Evolutionary conservation across 2,113 vertebrate species (phyloP).

Genomic region (Heterotis niloticus): DNA sequence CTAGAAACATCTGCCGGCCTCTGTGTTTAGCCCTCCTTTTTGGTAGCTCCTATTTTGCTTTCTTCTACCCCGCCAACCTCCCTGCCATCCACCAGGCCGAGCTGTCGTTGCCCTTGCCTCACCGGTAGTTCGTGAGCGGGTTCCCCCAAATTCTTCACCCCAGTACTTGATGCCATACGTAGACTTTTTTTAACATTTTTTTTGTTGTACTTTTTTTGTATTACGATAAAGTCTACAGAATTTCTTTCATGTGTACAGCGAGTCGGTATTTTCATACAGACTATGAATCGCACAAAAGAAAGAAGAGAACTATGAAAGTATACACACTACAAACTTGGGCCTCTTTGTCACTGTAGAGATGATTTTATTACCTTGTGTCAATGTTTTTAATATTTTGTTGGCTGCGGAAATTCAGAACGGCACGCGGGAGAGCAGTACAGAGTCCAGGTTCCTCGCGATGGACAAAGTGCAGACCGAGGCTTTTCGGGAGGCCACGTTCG

Average conservation of each 20-base stretch:
- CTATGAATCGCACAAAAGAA: not conserved
- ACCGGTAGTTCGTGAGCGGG: slow-evolving; percentile 13
- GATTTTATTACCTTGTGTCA: slow-evolving; percentile 12
- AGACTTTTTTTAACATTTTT: not conserved
- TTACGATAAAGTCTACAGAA: not conserved
- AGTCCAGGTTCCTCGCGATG: no score
- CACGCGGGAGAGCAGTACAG: no score
- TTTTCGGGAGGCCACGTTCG: no score
- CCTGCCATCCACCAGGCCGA: no score
- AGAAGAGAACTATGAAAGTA: not conserved
- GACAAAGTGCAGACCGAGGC: no score
- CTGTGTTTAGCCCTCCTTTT: not conserved
- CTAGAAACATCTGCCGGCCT: slow-evolving; percentile 22
- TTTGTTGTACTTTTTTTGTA: not conserved
- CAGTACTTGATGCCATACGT: not conserved
- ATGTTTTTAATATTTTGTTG: not conserved
- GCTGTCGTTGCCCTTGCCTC: slow-evolving; percentile 35
- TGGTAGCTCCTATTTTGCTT: not conserved
- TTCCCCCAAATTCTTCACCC: no score
- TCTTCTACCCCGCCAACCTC: no score
- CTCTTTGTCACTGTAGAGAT: not conserved
- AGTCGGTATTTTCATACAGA: not conserved
- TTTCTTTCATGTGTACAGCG: not conserved
- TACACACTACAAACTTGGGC: not conserved
- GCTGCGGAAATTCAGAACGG: not conserved